These are phyloP conservation scores for Peromyscus attwateri DNA, from an alignment of 2,797 vertebrate genomes.

Conservation along the genomic window DNA sequence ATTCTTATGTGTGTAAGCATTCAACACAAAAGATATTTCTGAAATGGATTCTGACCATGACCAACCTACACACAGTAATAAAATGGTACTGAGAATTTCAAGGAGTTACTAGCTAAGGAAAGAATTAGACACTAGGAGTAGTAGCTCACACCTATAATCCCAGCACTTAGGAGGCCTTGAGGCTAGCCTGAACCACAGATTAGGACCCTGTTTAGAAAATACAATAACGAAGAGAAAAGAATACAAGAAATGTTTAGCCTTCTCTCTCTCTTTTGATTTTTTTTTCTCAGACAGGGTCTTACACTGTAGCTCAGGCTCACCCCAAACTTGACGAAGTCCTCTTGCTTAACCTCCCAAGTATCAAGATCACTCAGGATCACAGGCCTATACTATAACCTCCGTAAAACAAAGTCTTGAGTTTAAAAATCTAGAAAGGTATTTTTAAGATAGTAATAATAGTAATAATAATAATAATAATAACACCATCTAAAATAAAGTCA, in stretches of 20 bases:
- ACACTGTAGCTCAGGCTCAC: not conserved
- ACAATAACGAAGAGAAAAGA: not conserved
- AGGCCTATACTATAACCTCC: not conserved
- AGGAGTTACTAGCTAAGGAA: not conserved
- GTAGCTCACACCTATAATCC: not conserved
- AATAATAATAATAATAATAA: not conserved
- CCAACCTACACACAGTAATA: not conserved
- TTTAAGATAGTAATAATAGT: not conserved
- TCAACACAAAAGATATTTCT: not conserved
- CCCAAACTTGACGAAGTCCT: not conserved
- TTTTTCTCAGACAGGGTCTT: not conserved
- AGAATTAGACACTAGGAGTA: not conserved
- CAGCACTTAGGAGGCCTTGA: not conserved
- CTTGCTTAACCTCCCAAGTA: not conserved
- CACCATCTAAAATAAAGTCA: slow-evolving; percentile 43
- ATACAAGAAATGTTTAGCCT: not conserved
- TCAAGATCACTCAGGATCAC: not conserved
- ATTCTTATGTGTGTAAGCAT: not conserved
- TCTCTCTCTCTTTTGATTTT: not conserved
- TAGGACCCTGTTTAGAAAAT: not conserved
- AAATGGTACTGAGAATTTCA: not conserved
- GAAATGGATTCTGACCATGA: not conserved
- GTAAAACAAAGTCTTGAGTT: not conserved
- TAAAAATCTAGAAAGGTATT: not conserved
- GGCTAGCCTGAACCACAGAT: not conserved